Evolutionary conservation across 2,113 vertebrate species (phyloP), one percentile per base, ranked within the genome.

Genomic region (Emydura subglobosa): DNA sequence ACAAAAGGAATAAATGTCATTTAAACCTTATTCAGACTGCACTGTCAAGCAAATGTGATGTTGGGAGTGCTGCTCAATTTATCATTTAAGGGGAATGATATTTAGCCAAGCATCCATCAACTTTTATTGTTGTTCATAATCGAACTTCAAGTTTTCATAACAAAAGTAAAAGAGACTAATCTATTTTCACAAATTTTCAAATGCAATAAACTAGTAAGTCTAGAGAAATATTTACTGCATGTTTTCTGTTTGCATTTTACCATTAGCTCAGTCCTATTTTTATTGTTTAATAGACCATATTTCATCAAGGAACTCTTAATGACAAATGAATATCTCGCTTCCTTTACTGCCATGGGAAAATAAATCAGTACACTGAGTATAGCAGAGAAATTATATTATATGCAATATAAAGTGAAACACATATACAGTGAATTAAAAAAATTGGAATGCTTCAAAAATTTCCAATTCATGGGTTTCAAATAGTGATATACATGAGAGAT

Each of bases 271-370:
- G 47, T 44, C n/a, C 68, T 85, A 34, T 95, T 96, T 88, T 94
- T 90, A 78, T 91, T 94, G 49, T 39, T 50, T 92, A 39, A 65
- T 76, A 80, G 42, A 51, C 91, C 92, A 93, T 88, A 93, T 94
- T 89, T 94, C 74, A 68, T 55, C 12, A 44, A 76, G 54, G 65
- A 83, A 79, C 65, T 47, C 61, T 79, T 85, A 88, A 94, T 76
- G 86, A 78, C 59, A 88, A 57, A 83, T 74, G 96, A 95, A 94
- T 78, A 3, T 31, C 51, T 91, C 19, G 9, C 42, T 5, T 9
- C 68, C 49, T 87, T 94, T 96, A 91, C 86, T 91, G 88, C 82
- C 90, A 94, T 90, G 87, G 86, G 92, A 93, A 97, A 96, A 95
- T 4, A 6, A 25, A 91, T 78, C 79, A 90, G 17, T 83, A 84